Evolutionary conservation across 2,888 invertebrate genomes (phyloP), one percentile per base, ranked within the genome.

Genomic region (Trissolcus japonicus): DNA sequence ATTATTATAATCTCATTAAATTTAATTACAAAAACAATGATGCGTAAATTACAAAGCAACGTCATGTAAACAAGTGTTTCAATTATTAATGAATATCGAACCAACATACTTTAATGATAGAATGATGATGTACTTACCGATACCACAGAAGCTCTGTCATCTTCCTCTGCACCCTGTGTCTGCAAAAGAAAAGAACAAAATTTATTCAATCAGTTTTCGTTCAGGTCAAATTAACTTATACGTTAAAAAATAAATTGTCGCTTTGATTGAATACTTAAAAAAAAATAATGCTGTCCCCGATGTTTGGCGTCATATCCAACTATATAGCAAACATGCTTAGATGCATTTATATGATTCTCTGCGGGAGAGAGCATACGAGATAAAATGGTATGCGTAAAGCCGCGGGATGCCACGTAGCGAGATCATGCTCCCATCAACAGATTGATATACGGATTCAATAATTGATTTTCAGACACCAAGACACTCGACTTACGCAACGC

Each of bases 101-200:
- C 4, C 4, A 6, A 25, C 0, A 4, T 25, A 6, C 0, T 25
- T 25, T 4, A 25, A 25, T 25, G 25, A 25, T 25, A 25, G 25
- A 80, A 50, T 50, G 9, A 50, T 50, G 17, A 21, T 82, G 83
- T 89, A 93, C 94, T 94, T 90, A 95, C 94, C 90, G 94, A 94
- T 82, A 91, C 91, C 83, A 92, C 91, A 81, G 92, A 92, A 84
- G 92, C 93, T 86, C 93, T 91, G 89, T 95, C 94, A 87, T 94
- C 94, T 86, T 94, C 94, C 84, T 94, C 94, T 81, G 91, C 90
- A 82, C 92, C 93, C 93, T 93, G 92, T 83, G 89, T 91, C 91
- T 93, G 92, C 83, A 89, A 91, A 91, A 25, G 25, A 25, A 25
- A 88, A 91, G 89, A n/a, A 90, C 82, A 76, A 84, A 79, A 72